phyloP scores from a whole-genome alignment of 2,113 vertebrate species.

The Columba livia region DNA sequence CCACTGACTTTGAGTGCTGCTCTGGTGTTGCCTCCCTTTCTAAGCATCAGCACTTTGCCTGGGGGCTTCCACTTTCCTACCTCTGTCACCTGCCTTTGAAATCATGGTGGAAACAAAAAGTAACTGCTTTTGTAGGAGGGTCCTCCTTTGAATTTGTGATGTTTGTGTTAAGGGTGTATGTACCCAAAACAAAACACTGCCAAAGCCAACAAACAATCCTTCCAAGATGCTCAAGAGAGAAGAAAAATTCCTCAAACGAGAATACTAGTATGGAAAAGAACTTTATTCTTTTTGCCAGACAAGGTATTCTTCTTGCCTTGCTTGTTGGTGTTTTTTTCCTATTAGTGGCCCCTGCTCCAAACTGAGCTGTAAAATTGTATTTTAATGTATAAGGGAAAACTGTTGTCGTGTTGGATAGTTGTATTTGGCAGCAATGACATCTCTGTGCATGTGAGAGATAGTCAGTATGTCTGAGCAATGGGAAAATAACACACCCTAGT shows the following conservation, averaged over 20 bases:
- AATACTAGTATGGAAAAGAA: background rate
- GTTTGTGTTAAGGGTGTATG: background rate
- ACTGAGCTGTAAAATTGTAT: background rate
- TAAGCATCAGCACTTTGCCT: background rate
- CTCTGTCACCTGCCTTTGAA: background rate
- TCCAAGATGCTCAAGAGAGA: background rate
- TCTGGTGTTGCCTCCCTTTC: background rate
- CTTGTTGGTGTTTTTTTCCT: accelerated
- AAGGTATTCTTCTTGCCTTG: background rate
- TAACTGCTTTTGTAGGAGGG: background rate
- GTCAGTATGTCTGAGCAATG: background rate
- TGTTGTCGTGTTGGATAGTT: background rate
- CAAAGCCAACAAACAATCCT: background rate
- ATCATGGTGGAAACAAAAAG: background rate
- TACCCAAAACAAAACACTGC: background rate
- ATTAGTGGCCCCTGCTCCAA: background rate
- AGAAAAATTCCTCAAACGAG: background rate
- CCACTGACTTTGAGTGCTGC: background rate
- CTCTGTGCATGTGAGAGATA: background rate
- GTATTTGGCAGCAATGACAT: background rate
- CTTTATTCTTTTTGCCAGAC: background rate
- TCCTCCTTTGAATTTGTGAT: background rate
- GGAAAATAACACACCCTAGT: background rate
- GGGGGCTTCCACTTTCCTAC: background rate
- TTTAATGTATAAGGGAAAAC: background rate